Evolutionary conservation across 2,113 vertebrate genomes (phyloP), one percentile per base, ranked within the genome.

Genomic region (Sander lucioperca): DNA sequence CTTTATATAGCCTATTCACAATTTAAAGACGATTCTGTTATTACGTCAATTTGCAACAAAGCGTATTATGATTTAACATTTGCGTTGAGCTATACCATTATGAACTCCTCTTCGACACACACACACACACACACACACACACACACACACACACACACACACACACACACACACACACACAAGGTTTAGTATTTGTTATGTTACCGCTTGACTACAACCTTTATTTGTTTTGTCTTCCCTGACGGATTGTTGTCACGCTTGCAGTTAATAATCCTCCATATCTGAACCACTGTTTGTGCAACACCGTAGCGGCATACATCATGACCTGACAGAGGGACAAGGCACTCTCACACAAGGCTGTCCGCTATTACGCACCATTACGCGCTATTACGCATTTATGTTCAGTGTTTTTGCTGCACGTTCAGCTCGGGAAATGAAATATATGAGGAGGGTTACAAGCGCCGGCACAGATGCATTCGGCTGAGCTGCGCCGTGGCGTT

Each of bases 301-400:
- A 27, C 48, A 16, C 30, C 8, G 58, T 43, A 30, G 57, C 67
- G 3, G n/a, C 79, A 74, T 64, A 59, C 64, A 77, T 80, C 79
- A 56, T 9, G 39, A 3, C 21, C 1, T 61, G 57, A 56, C 71
- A 74, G n/a, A 25, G 43, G 27, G 15, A 64, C 74, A 10, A 54
- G 62, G 5, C 59, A 27, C 66, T 65, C 54, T 25, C 64, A 47
- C 53, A 36, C 54, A 21, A 16, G 21, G 18, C 48, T 51, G 53
- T 27, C 45, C 56, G 66, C 71, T 73, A 62, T 67, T 81, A 77
- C 84, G 77, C 83, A 50, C 58, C 70, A 54, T 71, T 80, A 82
- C 75, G 74, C 79, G 61, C 82, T 48, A 45, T 72, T 81, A 77
- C 81, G 76, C 84, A 48, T 54, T 66, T 25, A 47, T 82, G 74